Base-by-base conservation (phyloP, 2,888 invertebrate genomes). In the Lasius platythorax region DNA sequence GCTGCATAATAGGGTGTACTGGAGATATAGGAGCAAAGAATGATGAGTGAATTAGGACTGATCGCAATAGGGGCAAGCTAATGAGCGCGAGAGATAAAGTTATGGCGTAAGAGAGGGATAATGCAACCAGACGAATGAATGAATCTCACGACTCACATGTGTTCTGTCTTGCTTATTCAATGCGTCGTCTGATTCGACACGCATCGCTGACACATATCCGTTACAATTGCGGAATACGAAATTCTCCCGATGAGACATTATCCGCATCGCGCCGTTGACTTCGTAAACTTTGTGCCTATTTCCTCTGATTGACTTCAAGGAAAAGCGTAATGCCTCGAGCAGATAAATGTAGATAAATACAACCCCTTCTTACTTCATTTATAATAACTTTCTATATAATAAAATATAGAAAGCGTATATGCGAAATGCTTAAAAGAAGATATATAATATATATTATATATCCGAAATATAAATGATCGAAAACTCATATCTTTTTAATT, bases 141-240 rank as follows among this genome's bases (percentile, higher is more conserved):
- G 91, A 91, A 91, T 90, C 88, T 88, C 90, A 90, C 89, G 87
- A 84, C 85, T 85, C 89, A 89, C 87, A 87, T 87, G 90, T 90
- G 91, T 91, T 91, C 85, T 78, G 88, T 85, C 87, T 90, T 86
- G 88, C 86, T 87, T 88, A 88, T 90, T 91, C 90, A 82, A 85
- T 78, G 64, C 86, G 82, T 86, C 89, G 87, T 72, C 86, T 73
- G 88, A 90, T 89, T 88, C 85, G 86, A 87, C 85, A 82, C 82
- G 87, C 88, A 85, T 85, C 79, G 85, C 86, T 79, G 84, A 84
- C 90, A 76, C 84, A 87, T 85, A 86, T 83, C 56, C 43, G 63
- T 50, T 46, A 8, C 79, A 37, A 43, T 12, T 73, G 40, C 23
- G 70, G 79, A 83, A 83, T 83, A 76, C 84, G 75, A 86, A 76